Evolutionary conservation across 2,888 invertebrate genomes (phyloP), one percentile per base, ranked within the genome.

Genomic region (Ethmia dodecea): DNA sequence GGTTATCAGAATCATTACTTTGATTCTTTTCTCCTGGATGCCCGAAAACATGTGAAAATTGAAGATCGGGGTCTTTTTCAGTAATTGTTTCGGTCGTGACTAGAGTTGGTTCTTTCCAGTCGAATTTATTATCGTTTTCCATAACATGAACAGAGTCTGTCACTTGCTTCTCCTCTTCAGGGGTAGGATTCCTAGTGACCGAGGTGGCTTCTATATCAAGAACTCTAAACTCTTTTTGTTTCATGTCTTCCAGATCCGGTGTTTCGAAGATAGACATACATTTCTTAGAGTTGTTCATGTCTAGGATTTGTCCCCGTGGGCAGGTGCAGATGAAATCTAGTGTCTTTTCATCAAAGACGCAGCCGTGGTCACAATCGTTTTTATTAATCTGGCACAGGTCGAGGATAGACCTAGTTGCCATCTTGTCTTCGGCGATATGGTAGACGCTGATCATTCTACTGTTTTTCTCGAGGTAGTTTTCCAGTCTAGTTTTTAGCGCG

Each of bases 261-360:
- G 55, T 65, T 31, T 40, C 37, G 24, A 70, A 63, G 39, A 77
- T 55, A 2, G 56, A 45, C 32, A 60, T 74, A 74, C 63, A 93
- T 60, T 32, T 77, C 52, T 79, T 89, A 57, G 69, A 63, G 36
- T 78, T 69, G 20, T 55, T 48, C 43, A 74, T 66, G 38, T 80
- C 74, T 32, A 73, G 41, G 9, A 83, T 76, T 58, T 79, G 70
- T 16, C 88, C 88, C 24, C 73, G 65, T 6, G 89, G 89, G 61
- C 94, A 94, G 2, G 71, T 80, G 60, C 94, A 94, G 16, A 69
- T 71, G 58, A 94, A 93, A 31, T 89, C 87, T 36, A 91, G 84
- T 13, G 76, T 69, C 1, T 60, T 57, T 53, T 90, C 90, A 62
- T 93, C 89, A 55, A 92, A 94, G 33, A 79, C 72, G 62, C 94